Base-by-base conservation (phyloP, 2,888 invertebrate species). In the Philhelius pedissequus region DNA sequence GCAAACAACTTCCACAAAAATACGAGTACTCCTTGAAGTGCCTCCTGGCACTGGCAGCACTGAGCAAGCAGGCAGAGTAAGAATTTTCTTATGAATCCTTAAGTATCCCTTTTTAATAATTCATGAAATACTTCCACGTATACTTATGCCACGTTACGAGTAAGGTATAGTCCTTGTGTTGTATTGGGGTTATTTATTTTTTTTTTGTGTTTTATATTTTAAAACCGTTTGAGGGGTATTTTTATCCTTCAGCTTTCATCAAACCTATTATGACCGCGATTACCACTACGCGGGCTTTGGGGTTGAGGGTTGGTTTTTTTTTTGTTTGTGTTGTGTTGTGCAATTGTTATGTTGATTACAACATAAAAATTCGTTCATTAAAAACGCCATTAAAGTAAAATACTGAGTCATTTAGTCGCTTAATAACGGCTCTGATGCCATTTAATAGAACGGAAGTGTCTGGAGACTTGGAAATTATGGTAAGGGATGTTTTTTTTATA, bases 271-370 rank as follows among this genome's bases (percentile, higher is more conserved):
- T 58, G 50, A 15, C 56, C 20, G 58, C 56, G 69, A 78, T 82
- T 77, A 82, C n/a, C n/a, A n/a, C n/a, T n/a, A n/a, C n/a, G n/a
- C 54, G 82, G 48, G 73, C 27, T 40, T 27, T n/a, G 56, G 77
- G 69, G 52, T 68, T 38, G 35, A 68, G 62, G 68, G 71, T 75
- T 54, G n/a, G n/a, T n/a, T n/a, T n/a, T n/a, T n/a, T n/a, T n/a
- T n/a, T n/a, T n/a, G n/a, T n/a, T n/a, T n/a, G n/a, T n/a, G n/a
- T n/a, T n/a, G n/a, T 60, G 54, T n/a, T 62, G 40, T 48, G 77
- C 68, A 56, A 83, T 78, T 74, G 74, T 70, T 83, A 70, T 83
- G 83, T 83, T 83, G 83, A 83, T 83, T 74, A 74, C 79, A 79
- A 69, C 83, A 79, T 83, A 79, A 83, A 83, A 79, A 50, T 69